These are phyloP conservation scores for Collichthys lucidus DNA, from an alignment of 2,113 vertebrate genomes.

Conservation along the genomic window DNA sequence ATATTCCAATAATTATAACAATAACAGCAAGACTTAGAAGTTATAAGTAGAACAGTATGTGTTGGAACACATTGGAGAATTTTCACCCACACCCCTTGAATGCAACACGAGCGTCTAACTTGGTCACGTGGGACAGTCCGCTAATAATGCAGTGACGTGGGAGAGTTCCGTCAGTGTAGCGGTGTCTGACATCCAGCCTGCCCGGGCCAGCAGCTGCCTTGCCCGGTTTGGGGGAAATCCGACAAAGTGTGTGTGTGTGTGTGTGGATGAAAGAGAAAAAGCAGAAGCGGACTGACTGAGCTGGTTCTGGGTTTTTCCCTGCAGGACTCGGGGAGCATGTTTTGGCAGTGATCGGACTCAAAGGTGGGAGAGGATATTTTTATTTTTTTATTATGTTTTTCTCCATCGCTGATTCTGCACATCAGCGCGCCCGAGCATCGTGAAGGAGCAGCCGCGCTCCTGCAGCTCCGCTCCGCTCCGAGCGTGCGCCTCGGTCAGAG, in stretches of 20 bases:
- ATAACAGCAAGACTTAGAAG: too few relatives aligned
- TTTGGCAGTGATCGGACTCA: constrained; percentile 40
- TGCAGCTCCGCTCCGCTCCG: too few relatives aligned
- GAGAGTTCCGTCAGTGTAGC: constrained; percentile 75
- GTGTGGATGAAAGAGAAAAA: not conserved
- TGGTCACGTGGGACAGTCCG: constrained; percentile 81
- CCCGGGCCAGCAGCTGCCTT: constrained; percentile 58
- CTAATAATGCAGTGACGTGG: constrained; percentile 84
- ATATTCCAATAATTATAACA: too few relatives aligned
- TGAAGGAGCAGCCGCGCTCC: constrained; percentile 34
- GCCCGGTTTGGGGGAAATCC: constrained; percentile 29
- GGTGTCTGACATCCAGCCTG: constrained; percentile 66
- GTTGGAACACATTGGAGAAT: not conserved
- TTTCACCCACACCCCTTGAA: constrained; percentile 41
- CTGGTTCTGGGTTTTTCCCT: constrained; percentile 20
- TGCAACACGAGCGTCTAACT: constrained; percentile 53
- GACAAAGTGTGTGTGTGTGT: constrained; percentile 5
- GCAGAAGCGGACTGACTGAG: not conserved
- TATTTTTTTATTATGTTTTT: constrained; percentile 3
- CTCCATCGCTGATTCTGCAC: not conserved
- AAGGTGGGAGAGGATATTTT: constrained; percentile 25
- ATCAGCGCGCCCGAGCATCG: constrained; percentile 37
- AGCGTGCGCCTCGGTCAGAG: not conserved
- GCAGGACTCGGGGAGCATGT: constrained; percentile 40
- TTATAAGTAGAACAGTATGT: not conserved